Percentiles rank a stretch among this genome's conserved stretches.
Conservation (phyloP, 2,888 invertebrate genomes). For the Scelioninae gen. 1 region DNA sequence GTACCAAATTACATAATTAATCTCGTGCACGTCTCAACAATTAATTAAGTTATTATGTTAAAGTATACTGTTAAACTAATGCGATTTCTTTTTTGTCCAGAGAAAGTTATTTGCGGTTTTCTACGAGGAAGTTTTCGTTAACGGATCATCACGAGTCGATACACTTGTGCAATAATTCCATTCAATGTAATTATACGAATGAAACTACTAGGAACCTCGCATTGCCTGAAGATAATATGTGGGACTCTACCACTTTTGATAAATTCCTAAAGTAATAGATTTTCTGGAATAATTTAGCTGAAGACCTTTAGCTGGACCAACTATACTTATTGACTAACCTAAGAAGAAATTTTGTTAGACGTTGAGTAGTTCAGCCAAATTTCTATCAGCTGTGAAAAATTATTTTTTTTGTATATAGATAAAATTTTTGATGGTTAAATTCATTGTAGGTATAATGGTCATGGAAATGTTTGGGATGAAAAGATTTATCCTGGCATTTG, state of each 20-base stretch:
- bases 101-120: conserved; percentile 96
- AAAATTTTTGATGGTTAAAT: background rate
- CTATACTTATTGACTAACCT: no score
- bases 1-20: conserved; percentile 36
- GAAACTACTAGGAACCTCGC: conserved; percentile 89
- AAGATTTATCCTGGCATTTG: conserved; percentile 95
- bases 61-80: conserved; percentile 3
- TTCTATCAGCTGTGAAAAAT: no score
- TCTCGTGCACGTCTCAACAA: conserved; percentile 2
- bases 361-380: no score
- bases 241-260: conserved; percentile 94
- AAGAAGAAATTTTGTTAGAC: no score
- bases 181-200: conserved; percentile 94
- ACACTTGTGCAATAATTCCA: conserved; percentile 96
- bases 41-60: background rate
- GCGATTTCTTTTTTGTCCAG: conserved; percentile 81
- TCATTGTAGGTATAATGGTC: conserved; percentile 88
- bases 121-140: conserved; percentile 94
- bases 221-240: conserved; percentile 96
- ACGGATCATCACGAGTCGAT: conserved; percentile 96
- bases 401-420: no score
- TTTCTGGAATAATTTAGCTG: no score
- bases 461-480: conserved; percentile 91
- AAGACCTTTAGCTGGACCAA: no score
- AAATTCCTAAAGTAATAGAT: conserved; percentile 81